phyloP scores from a whole-genome alignment of 1,140 invertebrate genomes.

The Kradibia gibbosae region DNA sequence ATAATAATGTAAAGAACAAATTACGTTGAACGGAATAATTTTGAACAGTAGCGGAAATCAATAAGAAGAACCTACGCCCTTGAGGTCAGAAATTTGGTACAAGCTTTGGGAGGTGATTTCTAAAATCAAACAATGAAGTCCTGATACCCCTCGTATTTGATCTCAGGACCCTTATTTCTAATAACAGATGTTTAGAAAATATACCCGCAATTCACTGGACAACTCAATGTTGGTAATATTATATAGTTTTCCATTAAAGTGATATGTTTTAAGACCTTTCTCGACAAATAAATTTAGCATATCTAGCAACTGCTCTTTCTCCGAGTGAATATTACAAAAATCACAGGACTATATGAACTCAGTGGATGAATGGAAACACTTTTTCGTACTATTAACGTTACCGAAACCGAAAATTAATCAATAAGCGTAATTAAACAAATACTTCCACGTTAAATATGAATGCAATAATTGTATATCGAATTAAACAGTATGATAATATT shows the following conservation, averaged over 20 bases:
- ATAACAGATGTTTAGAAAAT: constrained; percentile 13
- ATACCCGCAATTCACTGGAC: background rate
- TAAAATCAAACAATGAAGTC: constrained; percentile 33
- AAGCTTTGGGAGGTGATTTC: constrained; percentile 24
- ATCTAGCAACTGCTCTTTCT: too few relatives aligned
- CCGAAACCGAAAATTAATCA: too few relatives aligned
- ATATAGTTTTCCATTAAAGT: background rate
- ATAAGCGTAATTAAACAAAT: too few relatives aligned
- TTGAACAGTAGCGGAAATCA: background rate
- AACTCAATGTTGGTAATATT: background rate
- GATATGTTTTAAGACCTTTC: too few relatives aligned
- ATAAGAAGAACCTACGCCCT: background rate
- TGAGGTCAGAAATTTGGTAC: background rate
- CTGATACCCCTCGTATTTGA: background rate
- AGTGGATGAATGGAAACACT: too few relatives aligned
- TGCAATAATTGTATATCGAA: too few relatives aligned
- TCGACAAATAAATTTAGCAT: too few relatives aligned
- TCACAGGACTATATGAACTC: too few relatives aligned
- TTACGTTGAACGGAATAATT: background rate
- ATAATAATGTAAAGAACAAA: background rate
- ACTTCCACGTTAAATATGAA: too few relatives aligned
- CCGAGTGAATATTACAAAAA: too few relatives aligned
- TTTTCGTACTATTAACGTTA: too few relatives aligned
- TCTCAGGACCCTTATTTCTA: constrained; percentile 3
- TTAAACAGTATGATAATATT: too few relatives aligned